Percentiles rank a stretch among this genome's conserved stretches.
phyloP scores from a whole-genome alignment of 2,113 vertebrate species.

The Cacatua alba region DNA sequence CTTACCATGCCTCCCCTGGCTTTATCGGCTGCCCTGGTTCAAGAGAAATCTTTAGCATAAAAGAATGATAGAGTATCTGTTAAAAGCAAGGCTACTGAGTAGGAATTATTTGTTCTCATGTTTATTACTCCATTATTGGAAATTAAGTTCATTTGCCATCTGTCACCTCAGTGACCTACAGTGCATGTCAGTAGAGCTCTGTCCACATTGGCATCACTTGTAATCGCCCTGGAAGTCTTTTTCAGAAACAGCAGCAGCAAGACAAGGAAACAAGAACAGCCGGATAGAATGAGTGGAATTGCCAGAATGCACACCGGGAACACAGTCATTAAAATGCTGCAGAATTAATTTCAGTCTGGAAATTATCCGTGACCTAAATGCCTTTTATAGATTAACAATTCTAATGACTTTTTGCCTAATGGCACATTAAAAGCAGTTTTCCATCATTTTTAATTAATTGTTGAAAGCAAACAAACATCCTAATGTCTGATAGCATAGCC shows the following conservation, averaged over 20 bases:
- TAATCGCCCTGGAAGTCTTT: neutral
- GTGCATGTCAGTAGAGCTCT: neutral
- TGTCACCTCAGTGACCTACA: neutral
- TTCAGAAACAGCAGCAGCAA: neutral
- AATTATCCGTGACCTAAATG: slow-evolving; percentile 4
- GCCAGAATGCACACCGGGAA: fast-evolving
- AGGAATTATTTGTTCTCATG: neutral
- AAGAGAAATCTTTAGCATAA: neutral
- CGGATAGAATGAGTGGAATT: neutral
- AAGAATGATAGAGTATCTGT: neutral
- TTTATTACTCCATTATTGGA: neutral
- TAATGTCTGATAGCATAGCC: neutral
- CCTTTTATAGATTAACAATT: slow-evolving; percentile 26
- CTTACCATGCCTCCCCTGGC: fast-evolving
- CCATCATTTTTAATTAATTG: slow-evolving; percentile 4
- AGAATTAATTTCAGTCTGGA: slow-evolving; percentile 44
- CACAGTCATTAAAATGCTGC: slow-evolving; percentile 3
- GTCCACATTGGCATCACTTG: neutral
- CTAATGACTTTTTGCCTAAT: slow-evolving; percentile 20
- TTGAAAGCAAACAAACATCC: neutral
- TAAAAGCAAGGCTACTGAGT: neutral
- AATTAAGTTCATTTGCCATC: neutral
- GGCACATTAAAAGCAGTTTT: slow-evolving; percentile 10
- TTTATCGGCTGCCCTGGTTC: fast-evolving
- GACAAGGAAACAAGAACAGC: neutral